These are phyloP conservation scores for Phyllotreta striolata DNA, from an alignment of 2,888 invertebrate genomes.

Conservation along the genomic window DNA sequence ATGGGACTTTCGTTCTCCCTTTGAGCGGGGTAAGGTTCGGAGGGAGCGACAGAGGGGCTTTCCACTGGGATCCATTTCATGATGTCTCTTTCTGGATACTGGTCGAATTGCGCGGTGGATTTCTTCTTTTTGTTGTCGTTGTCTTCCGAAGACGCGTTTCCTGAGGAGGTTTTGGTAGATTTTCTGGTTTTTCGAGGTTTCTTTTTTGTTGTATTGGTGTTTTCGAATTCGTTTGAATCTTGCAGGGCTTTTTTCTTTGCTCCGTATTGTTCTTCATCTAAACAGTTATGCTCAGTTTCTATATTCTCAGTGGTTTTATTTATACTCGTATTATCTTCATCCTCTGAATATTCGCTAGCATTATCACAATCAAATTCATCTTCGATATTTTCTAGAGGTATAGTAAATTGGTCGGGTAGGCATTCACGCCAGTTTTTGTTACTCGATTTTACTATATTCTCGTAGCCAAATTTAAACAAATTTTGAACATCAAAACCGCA, in stretches of 20 bases:
- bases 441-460: conserved; percentile 45
- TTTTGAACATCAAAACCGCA: conserved; percentile 50
- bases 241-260: background rate
- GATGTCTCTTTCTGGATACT: conserved; percentile 9
- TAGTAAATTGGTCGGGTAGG: conserved; percentile 5
- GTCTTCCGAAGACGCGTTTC: background rate
- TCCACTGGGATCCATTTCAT: conserved; percentile 49
- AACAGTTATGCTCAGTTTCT: background rate
- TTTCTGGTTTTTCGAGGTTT: background rate
- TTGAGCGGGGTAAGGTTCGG: conserved; percentile 10
- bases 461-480: conserved; percentile 52
- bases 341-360: conserved; percentile 32
- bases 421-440: conserved; percentile 44
- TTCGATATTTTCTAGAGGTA: conserved; percentile 1
- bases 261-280: background rate
- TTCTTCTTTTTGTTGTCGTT: conserved; percentile 3
- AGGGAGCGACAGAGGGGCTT: conserved; percentile 11
- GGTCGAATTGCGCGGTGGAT: background rate
- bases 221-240: background rate
- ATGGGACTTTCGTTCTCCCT: background rate
- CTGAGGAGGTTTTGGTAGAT: background rate
- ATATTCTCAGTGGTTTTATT: conserved; percentile 33
- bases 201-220: conserved; percentile 5
- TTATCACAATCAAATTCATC: conserved; percentile 24
- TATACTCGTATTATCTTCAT: conserved; percentile 24